Percentiles rank a stretch among this genome's conserved stretches.
phyloP scores from a whole-genome alignment of 2,888 invertebrate species.

The Phlogophora meticulosa region DNA sequence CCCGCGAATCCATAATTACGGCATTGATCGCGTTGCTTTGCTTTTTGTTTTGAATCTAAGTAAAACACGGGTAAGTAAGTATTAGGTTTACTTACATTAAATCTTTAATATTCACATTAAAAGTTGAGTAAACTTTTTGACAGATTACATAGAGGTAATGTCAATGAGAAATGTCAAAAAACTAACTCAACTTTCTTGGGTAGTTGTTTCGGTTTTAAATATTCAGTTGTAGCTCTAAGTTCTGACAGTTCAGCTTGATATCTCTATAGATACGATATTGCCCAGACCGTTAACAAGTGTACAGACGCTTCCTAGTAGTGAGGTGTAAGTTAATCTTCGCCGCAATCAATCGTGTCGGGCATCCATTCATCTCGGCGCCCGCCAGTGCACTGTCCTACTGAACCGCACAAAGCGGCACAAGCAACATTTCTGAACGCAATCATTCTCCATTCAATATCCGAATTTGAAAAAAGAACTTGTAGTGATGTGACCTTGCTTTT shows the following conservation, averaged over 20 bases:
- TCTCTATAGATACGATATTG: background rate
- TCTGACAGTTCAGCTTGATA: background rate
- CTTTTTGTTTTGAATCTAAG: no score
- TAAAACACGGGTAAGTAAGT: no score
- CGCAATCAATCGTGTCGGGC: conserved; percentile 48
- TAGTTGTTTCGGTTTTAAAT: background rate
- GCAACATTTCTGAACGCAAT: conserved; percentile 83
- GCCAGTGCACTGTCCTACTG: conserved; percentile 77
- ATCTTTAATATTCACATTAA: no score
- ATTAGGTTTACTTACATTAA: no score
- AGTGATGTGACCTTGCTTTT: conserved; percentile 90
- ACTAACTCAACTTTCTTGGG: background rate
- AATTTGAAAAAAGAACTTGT: conserved; percentile 89
- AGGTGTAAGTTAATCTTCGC: conserved; percentile 38
- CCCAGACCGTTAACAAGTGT: background rate
- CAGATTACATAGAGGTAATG: no score
- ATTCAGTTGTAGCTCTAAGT: background rate
- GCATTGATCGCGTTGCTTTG: conserved; percentile 28
- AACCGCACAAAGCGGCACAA: conserved; percentile 75
- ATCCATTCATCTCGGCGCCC: conserved; percentile 54
- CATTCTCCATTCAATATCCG: conserved; percentile 89
- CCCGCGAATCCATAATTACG: conserved; percentile 34
- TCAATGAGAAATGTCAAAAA: background rate
- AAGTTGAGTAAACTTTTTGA: no score
- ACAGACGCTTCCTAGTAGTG: conserved; percentile 16